Percentiles rank a stretch among this genome's conserved stretches.
These are phyloP conservation scores for Dufourea novaeangliae DNA, from an alignment of 1,140 invertebrate genomes.

Conservation along the genomic window DNA sequence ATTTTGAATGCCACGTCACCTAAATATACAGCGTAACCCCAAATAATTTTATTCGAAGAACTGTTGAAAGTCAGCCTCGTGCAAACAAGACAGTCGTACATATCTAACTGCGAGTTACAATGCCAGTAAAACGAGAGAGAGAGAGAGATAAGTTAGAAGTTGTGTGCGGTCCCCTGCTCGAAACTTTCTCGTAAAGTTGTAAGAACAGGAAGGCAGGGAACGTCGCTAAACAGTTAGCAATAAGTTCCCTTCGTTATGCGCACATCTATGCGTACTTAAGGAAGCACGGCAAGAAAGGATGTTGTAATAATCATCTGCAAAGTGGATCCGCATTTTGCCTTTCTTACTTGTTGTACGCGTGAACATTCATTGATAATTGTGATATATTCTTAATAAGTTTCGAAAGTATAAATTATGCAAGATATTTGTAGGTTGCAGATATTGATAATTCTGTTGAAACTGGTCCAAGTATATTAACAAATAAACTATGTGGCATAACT, in stretches of 20 bases:
- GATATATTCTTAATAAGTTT: no score
- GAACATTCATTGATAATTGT: no score
- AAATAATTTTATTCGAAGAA: conserved; percentile 52
- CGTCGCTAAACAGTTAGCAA: conserved; percentile 32
- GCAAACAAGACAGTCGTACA: conserved; percentile 35
- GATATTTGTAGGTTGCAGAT: no score
- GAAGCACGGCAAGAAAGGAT: background rate
- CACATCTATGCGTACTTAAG: conserved; percentile 17
- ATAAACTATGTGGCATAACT: no score
- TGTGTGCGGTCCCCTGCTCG: conserved; percentile 22
- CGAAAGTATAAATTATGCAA: no score
- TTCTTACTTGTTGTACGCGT: no score
- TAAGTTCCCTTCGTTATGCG: conserved; percentile 35
- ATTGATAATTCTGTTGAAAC: no score
- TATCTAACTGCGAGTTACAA: conserved; percentile 28
- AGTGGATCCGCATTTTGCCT: background rate
- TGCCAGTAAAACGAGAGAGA: background rate
- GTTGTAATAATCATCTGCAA: background rate
- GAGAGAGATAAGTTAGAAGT: conserved; percentile 55
- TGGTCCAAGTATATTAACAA: no score
- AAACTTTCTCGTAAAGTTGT: conserved; percentile 4
- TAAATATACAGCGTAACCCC: no score
- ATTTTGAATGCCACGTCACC: no score
- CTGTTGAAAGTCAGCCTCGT: conserved; percentile 35
- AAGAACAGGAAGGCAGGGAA: conserved; percentile 7